A percentile compares a stretch with the other conserved stretches of the same genome.
phyloP scores from a whole-genome alignment of 1,140 invertebrate genomes.

The Copidosoma floridanum region DNA sequence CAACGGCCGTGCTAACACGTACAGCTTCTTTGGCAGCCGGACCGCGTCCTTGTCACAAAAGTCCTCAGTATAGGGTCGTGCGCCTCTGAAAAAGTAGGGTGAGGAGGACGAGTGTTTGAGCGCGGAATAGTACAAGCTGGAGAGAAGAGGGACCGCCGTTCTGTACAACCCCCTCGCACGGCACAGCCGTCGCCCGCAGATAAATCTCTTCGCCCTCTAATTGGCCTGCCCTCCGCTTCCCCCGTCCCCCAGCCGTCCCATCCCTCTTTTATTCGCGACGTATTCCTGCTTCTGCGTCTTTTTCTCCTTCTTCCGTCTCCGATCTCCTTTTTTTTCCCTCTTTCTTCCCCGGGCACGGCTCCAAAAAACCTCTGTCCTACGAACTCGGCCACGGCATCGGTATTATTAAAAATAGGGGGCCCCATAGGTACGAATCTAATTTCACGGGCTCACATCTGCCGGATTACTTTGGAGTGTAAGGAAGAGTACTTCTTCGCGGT shows the following conservation, averaged over 20 bases:
- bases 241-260: constrained; percentile 42
- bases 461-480: too few relatives aligned
- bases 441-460: too few relatives aligned
- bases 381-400: too few relatives aligned
- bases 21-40: constrained; percentile 41
- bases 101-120: constrained; percentile 43
- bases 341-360: constrained; percentile 43
- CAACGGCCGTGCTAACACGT: too few relatives aligned
- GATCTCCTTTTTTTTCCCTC: constrained; percentile 10
- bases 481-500: too few relatives aligned
- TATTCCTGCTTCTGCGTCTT: constrained; percentile 27
- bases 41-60: constrained; percentile 39
- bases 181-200: constrained; percentile 55
- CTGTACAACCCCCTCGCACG: constrained; percentile 37
- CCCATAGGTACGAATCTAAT: too few relatives aligned
- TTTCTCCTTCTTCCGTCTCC: constrained; percentile 34
- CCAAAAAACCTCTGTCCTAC: constrained; percentile 50
- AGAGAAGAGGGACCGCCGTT: constrained; percentile 14
- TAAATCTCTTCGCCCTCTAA: constrained; percentile 58
- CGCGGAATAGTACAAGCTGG: constrained; percentile 51
- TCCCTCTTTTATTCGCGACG: constrained; percentile 30
- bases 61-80: constrained; percentile 8
- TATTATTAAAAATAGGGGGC: too few relatives aligned
- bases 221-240: constrained; percentile 56
- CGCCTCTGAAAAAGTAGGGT: constrained; percentile 6